Percentiles rank a stretch among this genome's conserved stretches.
phyloP scores from a whole-genome alignment of 2,113 vertebrate species.

The Steatornis caripensis region DNA sequence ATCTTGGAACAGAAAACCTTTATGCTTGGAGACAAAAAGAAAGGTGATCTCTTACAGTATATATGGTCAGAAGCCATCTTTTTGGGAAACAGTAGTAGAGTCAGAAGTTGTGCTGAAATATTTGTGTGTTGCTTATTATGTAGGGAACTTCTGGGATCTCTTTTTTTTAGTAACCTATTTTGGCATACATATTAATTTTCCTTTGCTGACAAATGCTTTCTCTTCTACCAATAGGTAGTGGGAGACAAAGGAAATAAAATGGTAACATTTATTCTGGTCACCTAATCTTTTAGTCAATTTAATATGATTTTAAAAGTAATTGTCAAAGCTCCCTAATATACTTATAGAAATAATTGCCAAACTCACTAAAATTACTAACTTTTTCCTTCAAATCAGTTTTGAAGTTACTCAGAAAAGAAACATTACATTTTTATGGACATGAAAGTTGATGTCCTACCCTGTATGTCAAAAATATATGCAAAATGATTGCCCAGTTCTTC shows the following conservation, averaged over 20 bases:
- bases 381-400: not conserved
- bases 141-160: not conserved
- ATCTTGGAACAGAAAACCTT: not conserved
- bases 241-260: not conserved
- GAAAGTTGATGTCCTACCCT: not conserved
- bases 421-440: not conserved
- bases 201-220: not conserved
- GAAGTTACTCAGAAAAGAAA: not conserved
- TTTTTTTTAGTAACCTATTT: not conserved
- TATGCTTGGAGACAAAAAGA: not conserved
- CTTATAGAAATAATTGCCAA: not conserved
- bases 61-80: not conserved
- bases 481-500: not conserved
- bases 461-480: not conserved
- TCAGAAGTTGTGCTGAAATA: not conserved
- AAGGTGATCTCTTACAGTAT: not conserved
- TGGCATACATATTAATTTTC: not conserved
- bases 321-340: not conserved
- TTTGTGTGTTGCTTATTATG: not conserved
- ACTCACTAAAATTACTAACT: not conserved
- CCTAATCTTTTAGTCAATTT: not conserved
- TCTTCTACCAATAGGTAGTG: not conserved
- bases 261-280: not conserved
- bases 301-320: not conserved
- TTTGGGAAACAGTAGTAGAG: not conserved